A percentile compares a stretch with the other conserved stretches of the same genome.
phyloP scores from a whole-genome alignment of 2,888 invertebrate species.

The Tetropium fuscum region DNA sequence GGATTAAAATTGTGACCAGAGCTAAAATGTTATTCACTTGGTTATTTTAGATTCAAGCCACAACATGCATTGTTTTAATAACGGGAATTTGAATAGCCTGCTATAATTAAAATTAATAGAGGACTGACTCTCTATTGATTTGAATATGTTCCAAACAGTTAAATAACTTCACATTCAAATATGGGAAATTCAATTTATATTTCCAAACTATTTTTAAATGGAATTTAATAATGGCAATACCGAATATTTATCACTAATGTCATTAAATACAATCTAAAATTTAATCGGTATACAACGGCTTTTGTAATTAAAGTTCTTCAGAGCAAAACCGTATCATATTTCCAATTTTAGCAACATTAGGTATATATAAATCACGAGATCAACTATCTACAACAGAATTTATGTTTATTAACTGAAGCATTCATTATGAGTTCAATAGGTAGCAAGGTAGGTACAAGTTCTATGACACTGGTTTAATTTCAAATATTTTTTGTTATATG shows the following conservation, averaged over 20 bases:
- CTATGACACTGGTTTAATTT: too few species aligned
- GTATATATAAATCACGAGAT: too few species aligned
- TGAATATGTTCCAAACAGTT: constrained; percentile 52
- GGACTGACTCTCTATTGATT: constrained; percentile 59
- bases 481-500: too few species aligned
- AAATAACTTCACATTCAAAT: constrained; percentile 41
- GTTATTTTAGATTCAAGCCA: constrained; percentile 56
- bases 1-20: constrained; percentile 48
- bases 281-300: constrained; percentile 21
- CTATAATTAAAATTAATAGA: constrained; percentile 62
- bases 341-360: too few species aligned
- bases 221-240: constrained; percentile 34
- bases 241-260: constrained; percentile 34
- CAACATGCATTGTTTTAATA: constrained; percentile 59
- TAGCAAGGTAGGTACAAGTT: too few species aligned
- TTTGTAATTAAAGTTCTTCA: constrained; percentile 1
- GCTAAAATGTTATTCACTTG: constrained; percentile 58
- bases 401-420: too few species aligned
- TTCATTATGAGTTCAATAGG: too few species aligned
- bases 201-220: constrained; percentile 33
- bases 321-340: constrained; percentile 10
- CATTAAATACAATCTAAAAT: constrained; percentile 35
- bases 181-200: constrained; percentile 42
- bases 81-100: constrained; percentile 57
- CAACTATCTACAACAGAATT: too few species aligned